A percentile compares a stretch with the other conserved stretches of the same genome.
These are phyloP conservation scores for Tapera naevia DNA, from an alignment of 2,797 vertebrate species.

Conservation along the genomic window DNA sequence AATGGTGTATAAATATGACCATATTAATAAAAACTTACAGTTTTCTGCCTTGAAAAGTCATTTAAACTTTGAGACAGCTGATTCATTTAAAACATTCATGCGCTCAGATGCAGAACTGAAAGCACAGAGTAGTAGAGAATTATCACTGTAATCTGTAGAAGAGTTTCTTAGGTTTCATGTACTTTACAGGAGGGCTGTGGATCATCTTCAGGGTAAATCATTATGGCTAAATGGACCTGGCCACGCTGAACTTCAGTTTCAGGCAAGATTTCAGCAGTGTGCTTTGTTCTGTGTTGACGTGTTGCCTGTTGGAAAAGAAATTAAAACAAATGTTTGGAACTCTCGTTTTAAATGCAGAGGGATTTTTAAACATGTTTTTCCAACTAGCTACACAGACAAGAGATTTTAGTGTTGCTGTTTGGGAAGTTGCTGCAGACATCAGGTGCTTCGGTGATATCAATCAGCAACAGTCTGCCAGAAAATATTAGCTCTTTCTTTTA, in stretches of 20 bases:
- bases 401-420: background rate
- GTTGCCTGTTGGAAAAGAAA: background rate
- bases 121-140: background rate
- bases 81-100: background rate
- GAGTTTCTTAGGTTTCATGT: background rate
- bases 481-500: background rate
- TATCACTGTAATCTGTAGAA: background rate
- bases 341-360: background rate
- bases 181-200: background rate
- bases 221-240: background rate
- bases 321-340: background rate
- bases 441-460: background rate
- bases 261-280: background rate
- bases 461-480: background rate
- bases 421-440: background rate
- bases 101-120: background rate
- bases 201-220: background rate
- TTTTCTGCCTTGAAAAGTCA: constrained; percentile 18
- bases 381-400: background rate
- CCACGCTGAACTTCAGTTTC: background rate
- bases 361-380: background rate
- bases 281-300: background rate
- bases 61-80: background rate
- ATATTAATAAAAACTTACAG: background rate
- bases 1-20: background rate